Percentiles rank a stretch among this genome's conserved stretches.
These are phyloP conservation scores for Aegithalos caudatus DNA, from an alignment of 2,113 vertebrate genomes.

Conservation along the genomic window DNA sequence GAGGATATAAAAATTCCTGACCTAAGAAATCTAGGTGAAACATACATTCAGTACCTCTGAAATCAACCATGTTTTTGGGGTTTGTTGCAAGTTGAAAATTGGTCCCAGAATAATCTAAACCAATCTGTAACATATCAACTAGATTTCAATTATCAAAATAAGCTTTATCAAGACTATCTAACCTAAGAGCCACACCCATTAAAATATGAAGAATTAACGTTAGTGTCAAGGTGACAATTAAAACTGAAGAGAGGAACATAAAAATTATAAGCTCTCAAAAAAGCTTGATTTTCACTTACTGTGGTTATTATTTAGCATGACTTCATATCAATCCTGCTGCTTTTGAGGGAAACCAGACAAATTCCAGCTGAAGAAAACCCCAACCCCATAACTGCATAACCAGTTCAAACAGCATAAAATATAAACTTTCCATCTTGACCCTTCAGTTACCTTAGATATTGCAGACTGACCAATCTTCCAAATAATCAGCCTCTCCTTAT, in stretches of 20 bases:
- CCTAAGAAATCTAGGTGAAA: neutral
- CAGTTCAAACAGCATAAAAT: neutral
- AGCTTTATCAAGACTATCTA: neutral
- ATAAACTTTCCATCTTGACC: neutral
- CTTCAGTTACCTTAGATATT: slow-evolving; percentile 85
- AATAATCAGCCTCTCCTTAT: slow-evolving; percentile 86
- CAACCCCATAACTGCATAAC: neutral
- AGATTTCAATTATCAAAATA: neutral
- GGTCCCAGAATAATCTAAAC: neutral
- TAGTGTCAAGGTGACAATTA: neutral
- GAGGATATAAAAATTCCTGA: neutral
- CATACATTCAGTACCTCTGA: neutral
- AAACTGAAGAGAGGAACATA: neutral
- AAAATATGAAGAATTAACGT: neutral
- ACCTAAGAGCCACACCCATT: neutral
- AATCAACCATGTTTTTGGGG: accelerated
- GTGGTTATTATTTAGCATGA: neutral
- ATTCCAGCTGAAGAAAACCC: neutral
- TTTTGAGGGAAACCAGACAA: neutral
- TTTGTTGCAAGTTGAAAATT: neutral
- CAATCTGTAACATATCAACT: neutral
- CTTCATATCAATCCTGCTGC: accelerated
- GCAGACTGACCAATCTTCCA: slow-evolving; percentile 92
- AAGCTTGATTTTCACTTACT: neutral
- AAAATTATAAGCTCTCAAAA: neutral